Conservation (phyloP, 2,888 invertebrate species). For the Catotricha subobsoleta region DNA sequence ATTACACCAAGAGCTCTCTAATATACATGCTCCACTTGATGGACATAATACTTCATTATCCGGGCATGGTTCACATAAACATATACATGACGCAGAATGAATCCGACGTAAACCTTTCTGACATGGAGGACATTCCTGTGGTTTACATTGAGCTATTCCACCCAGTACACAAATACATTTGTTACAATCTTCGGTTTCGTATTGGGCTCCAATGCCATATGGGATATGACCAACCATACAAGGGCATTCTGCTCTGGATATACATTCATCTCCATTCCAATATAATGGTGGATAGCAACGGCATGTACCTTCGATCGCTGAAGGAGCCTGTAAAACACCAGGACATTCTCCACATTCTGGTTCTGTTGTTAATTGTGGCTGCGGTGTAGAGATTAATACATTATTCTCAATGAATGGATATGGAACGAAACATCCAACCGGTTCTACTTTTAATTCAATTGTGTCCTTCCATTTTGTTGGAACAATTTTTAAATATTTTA, state of each 20-base stretch:
- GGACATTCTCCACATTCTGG: slow-evolving; percentile 30
- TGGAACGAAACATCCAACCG: slow-evolving; percentile 59
- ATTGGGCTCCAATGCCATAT: slow-evolving; percentile 48
- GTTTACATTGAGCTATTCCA: slow-evolving; percentile 49
- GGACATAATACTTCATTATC: slow-evolving; percentile 48
- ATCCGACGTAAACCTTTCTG: slow-evolving; percentile 36
- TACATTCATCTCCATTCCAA: slow-evolving; percentile 62
- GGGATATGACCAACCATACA: slow-evolving; percentile 51
- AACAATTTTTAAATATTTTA: slow-evolving; percentile 49
- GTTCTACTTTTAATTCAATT: slow-evolving; percentile 56
- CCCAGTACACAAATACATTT: slow-evolving; percentile 63
- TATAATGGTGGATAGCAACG: slow-evolving; percentile 35
- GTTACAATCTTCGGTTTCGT: slow-evolving; percentile 53
- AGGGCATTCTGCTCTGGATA: slow-evolving; percentile 53
- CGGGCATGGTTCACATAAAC: slow-evolving; percentile 55
- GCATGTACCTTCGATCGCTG: slow-evolving; percentile 26
- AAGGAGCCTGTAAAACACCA: slow-evolving; percentile 27
- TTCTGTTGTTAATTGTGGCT: slow-evolving; percentile 7
- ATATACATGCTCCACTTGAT: slow-evolving; percentile 54
- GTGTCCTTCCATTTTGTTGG: slow-evolving; percentile 55
- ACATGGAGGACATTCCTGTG: slow-evolving; percentile 51
- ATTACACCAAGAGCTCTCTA: slow-evolving; percentile 57
- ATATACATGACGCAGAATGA: slow-evolving; percentile 44
- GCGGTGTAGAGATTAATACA: slow-evolving; percentile 8
- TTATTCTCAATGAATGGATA: slow-evolving; percentile 38